These are phyloP conservation scores for Notarius lentiginosus DNA, from an alignment of 2,113 vertebrate genomes.

Conservation along the genomic window DNA sequence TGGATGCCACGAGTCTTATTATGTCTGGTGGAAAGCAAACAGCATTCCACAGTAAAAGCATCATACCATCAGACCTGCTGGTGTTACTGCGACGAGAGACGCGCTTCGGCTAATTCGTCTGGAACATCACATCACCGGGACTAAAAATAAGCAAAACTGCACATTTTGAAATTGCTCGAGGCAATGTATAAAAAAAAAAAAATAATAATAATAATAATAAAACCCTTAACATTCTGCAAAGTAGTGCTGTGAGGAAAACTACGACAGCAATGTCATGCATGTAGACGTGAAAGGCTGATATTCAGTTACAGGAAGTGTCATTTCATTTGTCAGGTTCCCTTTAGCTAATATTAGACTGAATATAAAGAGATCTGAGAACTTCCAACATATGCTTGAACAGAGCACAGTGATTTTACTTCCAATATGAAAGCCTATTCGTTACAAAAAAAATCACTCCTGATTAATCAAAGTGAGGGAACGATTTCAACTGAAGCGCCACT, in stretches of 20 bases:
- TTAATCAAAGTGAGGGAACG: neutral
- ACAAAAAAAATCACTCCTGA: neutral
- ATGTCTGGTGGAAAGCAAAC: conserved; percentile 20
- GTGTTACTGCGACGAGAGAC: neutral
- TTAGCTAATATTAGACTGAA: neutral
- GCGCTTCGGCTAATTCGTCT: neutral
- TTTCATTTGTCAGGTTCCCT: neutral
- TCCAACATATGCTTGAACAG: neutral
- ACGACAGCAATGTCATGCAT: neutral
- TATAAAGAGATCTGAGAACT: neutral
- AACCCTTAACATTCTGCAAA: neutral
- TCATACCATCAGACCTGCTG: neutral
- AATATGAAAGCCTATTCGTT: neutral
- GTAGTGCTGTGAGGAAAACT: neutral
- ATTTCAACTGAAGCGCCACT: neutral
- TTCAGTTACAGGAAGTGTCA: neutral
- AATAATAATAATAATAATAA: too few relatives aligned
- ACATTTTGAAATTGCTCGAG: neutral
- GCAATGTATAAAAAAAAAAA: neutral
- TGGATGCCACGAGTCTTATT: neutral
- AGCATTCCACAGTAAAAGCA: neutral
- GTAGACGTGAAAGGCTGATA: neutral
- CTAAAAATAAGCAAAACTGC: neutral
- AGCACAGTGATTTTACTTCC: neutral
- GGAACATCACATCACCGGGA: neutral